These are phyloP conservation scores for Dione vanillae DNA, from an alignment of 2,888 invertebrate genomes.

Conservation along the genomic window DNA sequence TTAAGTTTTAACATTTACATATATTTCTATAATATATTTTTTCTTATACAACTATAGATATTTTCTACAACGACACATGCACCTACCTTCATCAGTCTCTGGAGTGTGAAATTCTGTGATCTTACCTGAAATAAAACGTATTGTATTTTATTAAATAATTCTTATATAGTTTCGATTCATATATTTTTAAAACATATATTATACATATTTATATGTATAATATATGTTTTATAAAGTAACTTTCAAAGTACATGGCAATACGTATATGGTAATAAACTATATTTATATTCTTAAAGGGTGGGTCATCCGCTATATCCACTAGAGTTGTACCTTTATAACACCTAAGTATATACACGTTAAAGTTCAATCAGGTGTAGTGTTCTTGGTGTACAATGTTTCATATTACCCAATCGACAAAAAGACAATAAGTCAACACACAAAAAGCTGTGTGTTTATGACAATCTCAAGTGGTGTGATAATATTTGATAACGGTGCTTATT, in stretches of 20 bases:
- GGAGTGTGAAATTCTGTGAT: background rate
- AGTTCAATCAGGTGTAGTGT: background rate
- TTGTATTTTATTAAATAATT: background rate
- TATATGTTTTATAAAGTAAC: no score
- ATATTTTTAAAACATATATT: no score
- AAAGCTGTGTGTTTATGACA: constrained; percentile 56
- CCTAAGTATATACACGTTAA: background rate
- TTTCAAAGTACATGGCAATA: no score
- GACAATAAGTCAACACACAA: constrained; percentile 41
- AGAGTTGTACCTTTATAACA: background rate
- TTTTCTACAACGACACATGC: background rate
- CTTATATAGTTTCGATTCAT: background rate
- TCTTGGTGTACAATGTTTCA: constrained; percentile 16
- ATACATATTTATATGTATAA: no score
- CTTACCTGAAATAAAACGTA: constrained; percentile 19
- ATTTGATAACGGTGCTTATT: constrained; percentile 44
- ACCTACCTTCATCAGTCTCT: constrained; percentile 7
- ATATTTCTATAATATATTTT: no score
- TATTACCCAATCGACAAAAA: constrained; percentile 29
- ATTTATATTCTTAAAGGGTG: no score
- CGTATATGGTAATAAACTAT: no score
- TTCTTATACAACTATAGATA: no score
- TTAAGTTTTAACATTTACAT: no score
- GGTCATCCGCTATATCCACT: no score
- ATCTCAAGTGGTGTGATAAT: constrained; percentile 54